These are phyloP conservation scores for Cecidostiba fungosa DNA, from an alignment of 2,888 invertebrate species.

Conservation along the genomic window DNA sequence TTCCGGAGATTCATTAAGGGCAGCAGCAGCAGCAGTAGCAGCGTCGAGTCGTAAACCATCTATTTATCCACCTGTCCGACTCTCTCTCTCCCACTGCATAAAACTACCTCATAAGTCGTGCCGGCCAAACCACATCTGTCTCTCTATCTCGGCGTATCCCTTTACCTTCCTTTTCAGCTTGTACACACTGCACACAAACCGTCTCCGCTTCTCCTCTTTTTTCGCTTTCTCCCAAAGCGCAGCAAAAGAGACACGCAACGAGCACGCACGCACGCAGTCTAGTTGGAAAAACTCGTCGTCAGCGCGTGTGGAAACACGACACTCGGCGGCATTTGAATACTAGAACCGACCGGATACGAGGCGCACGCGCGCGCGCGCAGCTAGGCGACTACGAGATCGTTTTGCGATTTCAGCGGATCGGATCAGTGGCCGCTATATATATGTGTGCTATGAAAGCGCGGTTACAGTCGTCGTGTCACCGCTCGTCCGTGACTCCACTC, in stretches of 20 bases:
- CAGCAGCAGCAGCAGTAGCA: neutral
- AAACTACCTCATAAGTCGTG: neutral
- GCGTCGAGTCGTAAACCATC: conserved; percentile 13
- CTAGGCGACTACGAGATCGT: too few species aligned
- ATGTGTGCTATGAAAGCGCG: neutral
- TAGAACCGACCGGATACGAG: conserved; percentile 7
- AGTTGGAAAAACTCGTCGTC: neutral
- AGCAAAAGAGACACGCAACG: too few species aligned
- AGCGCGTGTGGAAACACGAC: neutral
- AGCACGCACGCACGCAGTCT: neutral
- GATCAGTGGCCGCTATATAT: neutral
- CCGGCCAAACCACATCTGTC: neutral
- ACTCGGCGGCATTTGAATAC: conserved; percentile 23
- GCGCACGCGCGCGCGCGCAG: too few species aligned
- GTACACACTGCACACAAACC: neutral
- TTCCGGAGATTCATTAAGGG: conserved; percentile 32
- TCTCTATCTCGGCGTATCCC: neutral
- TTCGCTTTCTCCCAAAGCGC: neutral
- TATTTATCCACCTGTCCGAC: conserved; percentile 34
- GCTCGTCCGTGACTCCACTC: conserved; percentile 6
- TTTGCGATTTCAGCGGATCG: conserved; percentile 21
- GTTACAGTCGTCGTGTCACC: neutral
- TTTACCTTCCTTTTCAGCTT: neutral
- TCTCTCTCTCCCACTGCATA: neutral
- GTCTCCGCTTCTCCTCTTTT: neutral